Evolutionary conservation across 2,113 vertebrate genomes (phyloP), one percentile per base, ranked within the genome.

Genomic region (Vidua macroura): DNA sequence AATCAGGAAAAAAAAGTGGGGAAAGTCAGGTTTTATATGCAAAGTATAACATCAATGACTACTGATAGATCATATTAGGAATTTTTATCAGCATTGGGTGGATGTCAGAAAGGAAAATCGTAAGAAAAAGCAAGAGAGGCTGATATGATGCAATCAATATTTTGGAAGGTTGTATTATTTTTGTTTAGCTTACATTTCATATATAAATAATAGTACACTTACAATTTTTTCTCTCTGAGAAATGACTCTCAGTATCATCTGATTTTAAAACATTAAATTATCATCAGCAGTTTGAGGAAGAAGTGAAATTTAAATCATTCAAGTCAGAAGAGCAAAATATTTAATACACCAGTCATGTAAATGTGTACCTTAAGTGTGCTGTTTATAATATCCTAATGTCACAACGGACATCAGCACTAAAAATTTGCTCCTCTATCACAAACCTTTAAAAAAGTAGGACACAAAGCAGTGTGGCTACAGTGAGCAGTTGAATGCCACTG

Each of bases 261-360:
- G 44, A 93, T 95, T 93, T 95, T 58, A 91, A 95, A 97, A 84
- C 37, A 91, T 68, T 86, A 90, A 83, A 66, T 83, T 82, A 72
- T 96, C 86, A 92, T 90, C 48, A 89, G 31, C 17, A 86, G 16
- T 79, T 93, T 87, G 22, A 85, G 73, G 31, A 73, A 93, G 41
- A 92, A 59, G 68, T 87, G 86, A 88, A 93, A 77, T 73, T 43
- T 53, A 93, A 91, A 75, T 59, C n/a, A 44, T 33, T 86, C 43
- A 28, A 69, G 43, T 63, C 27, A 92, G 79, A 83, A 72, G 49
- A 73, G 24, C 56, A 76, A 87, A 68, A 83, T 28, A 62, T 73
- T 95, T 91, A 93, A 93, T 81, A 91, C 53, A 75, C 3, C 9
- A 1, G 39, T 58, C 15, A 77, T 76, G 41, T 91, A 95, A 93